Evolutionary conservation across 2,888 invertebrate genomes (phyloP).

Genomic region (Sinhomidia bicolor): DNA sequence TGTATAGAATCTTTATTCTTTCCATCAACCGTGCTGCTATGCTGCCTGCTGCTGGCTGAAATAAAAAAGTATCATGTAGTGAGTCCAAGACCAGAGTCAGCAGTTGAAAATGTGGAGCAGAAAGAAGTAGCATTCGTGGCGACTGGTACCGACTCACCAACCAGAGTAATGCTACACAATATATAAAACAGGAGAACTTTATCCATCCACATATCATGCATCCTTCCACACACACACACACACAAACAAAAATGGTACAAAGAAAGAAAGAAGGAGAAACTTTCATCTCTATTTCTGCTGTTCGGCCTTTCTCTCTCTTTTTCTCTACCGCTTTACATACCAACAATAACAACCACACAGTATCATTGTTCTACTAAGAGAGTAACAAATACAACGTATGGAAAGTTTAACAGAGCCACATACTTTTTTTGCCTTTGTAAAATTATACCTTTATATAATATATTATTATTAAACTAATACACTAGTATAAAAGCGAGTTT

Average conservation of each 20-base stretch:
- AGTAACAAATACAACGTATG: not conserved
- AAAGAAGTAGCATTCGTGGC: constrained; percentile 47
- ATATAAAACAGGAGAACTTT: too few species aligned
- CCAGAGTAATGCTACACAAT: constrained; percentile 9
- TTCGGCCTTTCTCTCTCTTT: not conserved
- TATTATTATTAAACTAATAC: too few species aligned
- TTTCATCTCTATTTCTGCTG: too few species aligned
- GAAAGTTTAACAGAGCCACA: not conserved
- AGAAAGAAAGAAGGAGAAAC: too few species aligned
- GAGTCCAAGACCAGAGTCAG: not conserved
- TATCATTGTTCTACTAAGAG: not conserved
- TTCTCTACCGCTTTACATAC: not conserved
- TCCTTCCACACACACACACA: too few species aligned
- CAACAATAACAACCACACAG: constrained; percentile 8
- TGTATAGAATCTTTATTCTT: constrained; percentile 2
- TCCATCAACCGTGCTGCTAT: not conserved
- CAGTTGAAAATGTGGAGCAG: constrained; percentile 44
- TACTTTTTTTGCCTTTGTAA: too few species aligned
- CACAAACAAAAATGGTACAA: too few species aligned
- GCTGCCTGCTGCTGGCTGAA: too few species aligned
- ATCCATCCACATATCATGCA: too few species aligned
- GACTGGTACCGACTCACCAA: constrained; percentile 70
- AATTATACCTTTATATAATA: too few species aligned
- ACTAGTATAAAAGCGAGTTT: too few species aligned
- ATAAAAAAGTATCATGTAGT: too few species aligned